Evolutionary conservation across 2,888 invertebrate species (phyloP), one percentile per base, ranked within the genome.

Genomic region (Spodoptera exigua): DNA sequence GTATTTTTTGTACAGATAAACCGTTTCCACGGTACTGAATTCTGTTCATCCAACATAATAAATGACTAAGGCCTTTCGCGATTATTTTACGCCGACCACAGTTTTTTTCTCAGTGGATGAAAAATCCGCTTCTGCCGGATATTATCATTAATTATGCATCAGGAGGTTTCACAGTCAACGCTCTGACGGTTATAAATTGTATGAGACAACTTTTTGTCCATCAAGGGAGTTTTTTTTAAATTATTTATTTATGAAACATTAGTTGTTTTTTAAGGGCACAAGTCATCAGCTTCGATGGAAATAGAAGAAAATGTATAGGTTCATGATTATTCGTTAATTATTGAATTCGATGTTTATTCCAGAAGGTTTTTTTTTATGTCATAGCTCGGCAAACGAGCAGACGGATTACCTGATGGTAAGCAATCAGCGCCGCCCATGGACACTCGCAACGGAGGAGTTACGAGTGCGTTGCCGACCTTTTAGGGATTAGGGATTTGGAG

Each of bases 71-170:
- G 80, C 81, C 79, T 84, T 85, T 76, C 71, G 80, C 84, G 86
- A 89, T 91, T 89, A 90, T 90, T 92, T 93, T 88, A 86, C 87
- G 85, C 69, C 74, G 82, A 76, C 77, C 80, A 78, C 82, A 81
- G 67, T 85, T 27, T 91, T 92, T 91, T 91, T 90, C 82, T 81
- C 86, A 85, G 76, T 82, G 81, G 84, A 82, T 86, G 84, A 89
- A 92, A 91, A 92, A 88, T 88, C 90, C 88, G 82, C 81, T 78
- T 83, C 86, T 79, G 85, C 83, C 92, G 94, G 94, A 94, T 90
- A 94, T 94, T 92, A 90, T 89, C 93, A 90, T 94, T 93, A 93
- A 94, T 94, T 93, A 93, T 93, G 89, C 88, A 92, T 88, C 88
- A 78, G 84, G 82, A 57, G 72, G 82, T 82, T 76, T 84, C 76